phyloP scores from a whole-genome alignment of 2,797 vertebrate genomes.

The Pitangus sulphuratus region DNA sequence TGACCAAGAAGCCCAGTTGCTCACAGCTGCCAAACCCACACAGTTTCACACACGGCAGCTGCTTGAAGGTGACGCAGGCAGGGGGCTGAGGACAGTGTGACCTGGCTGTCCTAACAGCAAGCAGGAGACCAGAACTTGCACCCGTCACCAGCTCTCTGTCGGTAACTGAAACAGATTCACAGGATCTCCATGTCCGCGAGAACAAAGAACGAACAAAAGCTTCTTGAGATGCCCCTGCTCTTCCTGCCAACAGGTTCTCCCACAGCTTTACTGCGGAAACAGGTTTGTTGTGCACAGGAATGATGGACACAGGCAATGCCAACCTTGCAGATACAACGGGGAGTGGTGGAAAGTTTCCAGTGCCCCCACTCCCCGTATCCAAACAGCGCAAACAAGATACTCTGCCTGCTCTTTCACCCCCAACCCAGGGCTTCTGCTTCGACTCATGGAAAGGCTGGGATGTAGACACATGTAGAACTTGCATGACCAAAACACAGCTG shows the following conservation, averaged over 20 bases:
- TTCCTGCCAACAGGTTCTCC: not conserved
- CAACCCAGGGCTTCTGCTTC: not conserved
- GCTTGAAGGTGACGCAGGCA: not conserved
- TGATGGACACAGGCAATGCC: not conserved
- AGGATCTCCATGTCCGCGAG: fast-evolving
- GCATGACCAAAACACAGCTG: not conserved
- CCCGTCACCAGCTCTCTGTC: not conserved
- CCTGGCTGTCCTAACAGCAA: fast-evolving
- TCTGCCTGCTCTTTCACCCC: not conserved
- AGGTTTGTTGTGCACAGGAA: not conserved
- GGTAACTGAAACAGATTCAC: not conserved
- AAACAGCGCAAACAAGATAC: not conserved
- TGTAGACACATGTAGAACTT: fast-evolving
- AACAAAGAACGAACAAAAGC: fast-evolving
- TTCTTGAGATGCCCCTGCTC: not conserved
- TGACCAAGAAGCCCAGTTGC: not conserved
- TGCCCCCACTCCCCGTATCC: not conserved
- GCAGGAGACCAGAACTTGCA: not conserved
- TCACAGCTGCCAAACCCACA: not conserved
- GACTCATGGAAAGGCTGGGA: not conserved
- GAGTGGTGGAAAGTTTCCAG: fast-evolving
- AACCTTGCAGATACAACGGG: not conserved
- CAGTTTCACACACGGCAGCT: not conserved
- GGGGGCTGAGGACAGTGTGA: too few relatives aligned
- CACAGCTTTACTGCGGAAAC: not conserved